These are phyloP conservation scores for Crambe crambe DNA, from an alignment of 37 sponge, comb jelly and placozoan genomes.

Conservation along the genomic window DNA sequence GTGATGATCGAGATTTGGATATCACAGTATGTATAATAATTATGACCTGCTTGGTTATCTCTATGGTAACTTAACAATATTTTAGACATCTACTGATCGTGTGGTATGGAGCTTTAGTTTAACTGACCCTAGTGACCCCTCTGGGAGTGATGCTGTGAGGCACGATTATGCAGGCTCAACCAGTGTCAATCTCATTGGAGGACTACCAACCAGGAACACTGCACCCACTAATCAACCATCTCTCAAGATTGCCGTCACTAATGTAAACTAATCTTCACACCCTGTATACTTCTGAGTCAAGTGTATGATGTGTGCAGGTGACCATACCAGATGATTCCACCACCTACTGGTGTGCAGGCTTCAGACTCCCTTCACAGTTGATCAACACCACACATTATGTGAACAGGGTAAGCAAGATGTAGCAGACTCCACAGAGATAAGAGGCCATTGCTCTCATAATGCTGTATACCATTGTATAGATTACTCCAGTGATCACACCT, in stretches of 20 bases:
- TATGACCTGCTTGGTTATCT: too few species aligned
- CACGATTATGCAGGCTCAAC: background rate
- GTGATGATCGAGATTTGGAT: too few species aligned
- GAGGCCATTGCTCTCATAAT: background rate
- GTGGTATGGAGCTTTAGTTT: constrained; percentile 1
- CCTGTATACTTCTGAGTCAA: background rate
- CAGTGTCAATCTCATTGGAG: background rate
- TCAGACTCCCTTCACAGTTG: constrained; percentile 1
- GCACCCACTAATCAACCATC: background rate
- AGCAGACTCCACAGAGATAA: background rate
- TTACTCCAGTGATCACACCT: constrained; percentile 21
- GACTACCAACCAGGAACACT: background rate
- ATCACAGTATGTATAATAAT: too few species aligned
- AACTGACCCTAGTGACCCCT: constrained; percentile 1
- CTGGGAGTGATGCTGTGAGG: background rate
- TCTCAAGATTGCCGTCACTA: background rate
- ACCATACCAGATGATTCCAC: background rate
- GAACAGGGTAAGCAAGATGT: background rate
- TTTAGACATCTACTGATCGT: constrained; percentile 5
- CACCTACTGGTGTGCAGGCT: constrained; percentile 14
- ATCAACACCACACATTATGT: background rate
- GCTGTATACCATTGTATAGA: background rate
- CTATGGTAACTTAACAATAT: too few species aligned
- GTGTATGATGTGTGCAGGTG: background rate
- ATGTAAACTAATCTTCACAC: background rate